Evolutionary conservation across 2,888 invertebrate species (phyloP).

Genomic region (Papilio gigon): DNA sequence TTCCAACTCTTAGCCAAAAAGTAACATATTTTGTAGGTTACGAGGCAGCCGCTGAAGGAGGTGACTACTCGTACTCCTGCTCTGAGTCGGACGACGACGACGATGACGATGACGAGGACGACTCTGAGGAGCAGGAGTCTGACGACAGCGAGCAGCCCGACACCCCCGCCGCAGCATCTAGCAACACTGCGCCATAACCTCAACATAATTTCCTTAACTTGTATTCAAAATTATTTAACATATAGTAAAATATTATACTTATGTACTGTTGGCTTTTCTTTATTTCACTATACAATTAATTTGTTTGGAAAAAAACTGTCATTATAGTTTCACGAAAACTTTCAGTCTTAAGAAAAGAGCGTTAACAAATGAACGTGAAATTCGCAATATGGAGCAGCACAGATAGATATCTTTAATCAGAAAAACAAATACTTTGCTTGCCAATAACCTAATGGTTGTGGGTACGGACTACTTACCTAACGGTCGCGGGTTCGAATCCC

Average conservation of each 20-base stretch:
- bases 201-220: constrained; percentile 1
- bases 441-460: too few relatives aligned
- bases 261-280: not conserved
- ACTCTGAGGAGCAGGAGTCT: constrained; percentile 54
- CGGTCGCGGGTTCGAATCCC: too few relatives aligned
- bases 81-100: constrained; percentile 78
- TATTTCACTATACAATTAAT: not conserved
- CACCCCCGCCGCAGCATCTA: constrained; percentile 28
- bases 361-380: too few relatives aligned
- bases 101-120: constrained; percentile 73
- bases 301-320: not conserved
- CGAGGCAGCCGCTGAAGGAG: constrained; percentile 72
- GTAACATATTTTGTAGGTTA: constrained; percentile 66
- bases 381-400: too few relatives aligned
- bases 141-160: constrained; percentile 51
- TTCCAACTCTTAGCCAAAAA: too few relatives aligned
- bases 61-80: constrained; percentile 65
- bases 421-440: too few relatives aligned
- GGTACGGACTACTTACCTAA: too few relatives aligned
- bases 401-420: too few relatives aligned
- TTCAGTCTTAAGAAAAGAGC: too few relatives aligned
- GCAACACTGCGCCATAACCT: constrained; percentile 23
- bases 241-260: constrained; percentile 18
- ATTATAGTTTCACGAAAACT: not conserved
- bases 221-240: constrained; percentile 22